Base-by-base conservation (phyloP, 2,113 vertebrate genomes). In the Heterocephalus glaber region DNA sequence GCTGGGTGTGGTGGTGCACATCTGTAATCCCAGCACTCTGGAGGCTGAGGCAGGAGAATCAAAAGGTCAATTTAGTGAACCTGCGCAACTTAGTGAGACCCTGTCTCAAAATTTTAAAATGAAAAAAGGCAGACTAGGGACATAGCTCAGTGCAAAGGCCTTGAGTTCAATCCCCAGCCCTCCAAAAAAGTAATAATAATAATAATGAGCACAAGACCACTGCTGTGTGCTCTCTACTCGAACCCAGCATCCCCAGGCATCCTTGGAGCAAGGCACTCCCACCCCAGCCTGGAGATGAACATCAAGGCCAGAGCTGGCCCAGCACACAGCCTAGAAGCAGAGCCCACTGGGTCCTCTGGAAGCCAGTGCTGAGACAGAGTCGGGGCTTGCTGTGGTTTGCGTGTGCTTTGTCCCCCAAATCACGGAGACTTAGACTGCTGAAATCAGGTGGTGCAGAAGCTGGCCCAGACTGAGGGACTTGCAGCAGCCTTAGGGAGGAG, bases 151-250 rank as follows among this genome's bases (percentile, higher is more conserved):
- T 30, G 12, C 41, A 28, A 74, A 11, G 41, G 5, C 70, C 24
- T 72, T 28, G 38, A 11, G 41, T 44, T 44, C 24, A 47, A 47
- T 44, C 24, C 41, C 24, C 72, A 47, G 72, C 41, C 13, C 24
- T 47, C 12, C 72, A 47, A 76, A 47, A 17, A n/a, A 38, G 35
- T 70, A 76, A 76, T 47, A 76, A 44, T 44, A 74, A 47, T 74
- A 41, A 72, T 72, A 22, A 63, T 72, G 28, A 74, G 68, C 68
- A 72, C 38, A 41, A 79, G 38, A 35, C 35, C 22, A 30, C 7
- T 2, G 0, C 0, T 7, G 0, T 30, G 11, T 2, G 0, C 33
- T 30, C 20, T 35, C 24, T 30, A 4, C 11, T 0, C 7, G 1
- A n/a, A 35, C 7, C 61, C 33, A 1, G 16, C 8, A 0, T 1